Percentiles rank a stretch among this genome's conserved stretches.
phyloP scores from a whole-genome alignment of 2,113 vertebrate genomes.

The Thalassarche chlororhynchos region DNA sequence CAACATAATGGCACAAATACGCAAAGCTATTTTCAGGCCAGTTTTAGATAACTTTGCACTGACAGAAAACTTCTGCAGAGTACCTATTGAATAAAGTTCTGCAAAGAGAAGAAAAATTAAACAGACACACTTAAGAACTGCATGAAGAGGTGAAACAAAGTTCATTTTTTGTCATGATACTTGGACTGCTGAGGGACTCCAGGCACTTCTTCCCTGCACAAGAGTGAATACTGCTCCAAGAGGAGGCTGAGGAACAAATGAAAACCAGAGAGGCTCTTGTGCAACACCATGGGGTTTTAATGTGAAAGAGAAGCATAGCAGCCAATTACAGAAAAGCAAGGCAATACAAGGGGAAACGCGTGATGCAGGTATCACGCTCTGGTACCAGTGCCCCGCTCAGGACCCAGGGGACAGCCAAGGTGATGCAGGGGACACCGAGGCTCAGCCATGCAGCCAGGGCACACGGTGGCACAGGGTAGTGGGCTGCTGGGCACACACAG shows the following conservation, averaged over 20 bases:
- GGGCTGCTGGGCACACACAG: background rate
- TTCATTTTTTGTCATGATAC: background rate
- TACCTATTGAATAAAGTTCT: background rate
- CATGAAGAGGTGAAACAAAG: background rate
- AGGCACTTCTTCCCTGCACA: background rate
- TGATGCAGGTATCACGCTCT: accelerated
- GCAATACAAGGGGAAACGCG: accelerated
- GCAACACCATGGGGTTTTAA: background rate
- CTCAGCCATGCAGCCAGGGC: background rate
- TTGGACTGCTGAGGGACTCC: background rate
- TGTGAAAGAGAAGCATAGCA: background rate
- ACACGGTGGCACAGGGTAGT: accelerated
- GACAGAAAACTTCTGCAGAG: background rate
- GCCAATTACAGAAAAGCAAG: background rate
- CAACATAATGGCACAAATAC: background rate
- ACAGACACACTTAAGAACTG: background rate
- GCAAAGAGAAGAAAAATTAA: background rate
- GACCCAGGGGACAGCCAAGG: background rate
- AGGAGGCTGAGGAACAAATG: background rate
- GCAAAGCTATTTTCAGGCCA: background rate
- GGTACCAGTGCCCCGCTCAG: background rate
- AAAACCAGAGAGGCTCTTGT: background rate
- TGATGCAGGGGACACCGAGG: background rate
- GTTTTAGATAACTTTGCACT: background rate
- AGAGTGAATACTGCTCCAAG: background rate